These are phyloP conservation scores for Myocastor coypus DNA, from an alignment of 2,113 vertebrate genomes.

Conservation along the genomic window DNA sequence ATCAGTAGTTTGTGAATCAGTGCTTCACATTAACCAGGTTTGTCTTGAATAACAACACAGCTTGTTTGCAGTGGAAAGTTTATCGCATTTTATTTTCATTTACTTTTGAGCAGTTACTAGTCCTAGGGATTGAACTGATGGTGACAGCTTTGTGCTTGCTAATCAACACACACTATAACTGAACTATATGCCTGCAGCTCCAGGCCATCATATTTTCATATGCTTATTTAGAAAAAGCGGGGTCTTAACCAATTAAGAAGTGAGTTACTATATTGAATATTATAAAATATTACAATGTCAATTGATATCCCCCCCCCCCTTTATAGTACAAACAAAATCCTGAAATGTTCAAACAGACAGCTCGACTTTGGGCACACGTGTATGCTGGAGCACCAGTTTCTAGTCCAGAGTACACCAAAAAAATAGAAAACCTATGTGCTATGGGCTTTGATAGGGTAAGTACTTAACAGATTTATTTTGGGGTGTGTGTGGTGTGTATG, in stretches of 20 bases:
- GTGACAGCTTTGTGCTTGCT: neutral
- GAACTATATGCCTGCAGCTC: neutral
- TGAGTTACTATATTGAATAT: conserved; percentile 8
- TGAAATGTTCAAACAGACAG: conserved; percentile 99
- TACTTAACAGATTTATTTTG: conserved; percentile 66
- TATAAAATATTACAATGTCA: conserved; percentile 47
- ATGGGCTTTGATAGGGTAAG: conserved; percentile 99
- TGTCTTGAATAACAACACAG: conserved; percentile 10
- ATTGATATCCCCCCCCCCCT: conserved; percentile 67
- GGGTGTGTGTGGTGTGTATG: neutral
- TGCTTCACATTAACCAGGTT: neutral
- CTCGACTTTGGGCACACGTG: conserved; percentile 97
- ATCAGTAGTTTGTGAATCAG: conserved; percentile 6
- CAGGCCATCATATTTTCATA: neutral
- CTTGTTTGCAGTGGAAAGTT: neutral
- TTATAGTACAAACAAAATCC: conserved; percentile 99
- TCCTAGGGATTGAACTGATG: neutral
- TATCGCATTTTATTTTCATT: neutral
- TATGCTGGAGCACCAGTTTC: conserved; percentile 97
- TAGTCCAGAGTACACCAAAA: conserved; percentile 97
- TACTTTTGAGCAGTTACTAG: neutral
- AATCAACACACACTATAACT: neutral
- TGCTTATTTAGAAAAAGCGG: conserved; percentile 38
- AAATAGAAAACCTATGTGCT: conserved; percentile 99
- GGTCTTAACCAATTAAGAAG: conserved; percentile 19